Evolutionary conservation across 2,888 invertebrate genomes (phyloP), one percentile per base, ranked within the genome.

Genomic region (Mongoloraphidia duomilia): DNA sequence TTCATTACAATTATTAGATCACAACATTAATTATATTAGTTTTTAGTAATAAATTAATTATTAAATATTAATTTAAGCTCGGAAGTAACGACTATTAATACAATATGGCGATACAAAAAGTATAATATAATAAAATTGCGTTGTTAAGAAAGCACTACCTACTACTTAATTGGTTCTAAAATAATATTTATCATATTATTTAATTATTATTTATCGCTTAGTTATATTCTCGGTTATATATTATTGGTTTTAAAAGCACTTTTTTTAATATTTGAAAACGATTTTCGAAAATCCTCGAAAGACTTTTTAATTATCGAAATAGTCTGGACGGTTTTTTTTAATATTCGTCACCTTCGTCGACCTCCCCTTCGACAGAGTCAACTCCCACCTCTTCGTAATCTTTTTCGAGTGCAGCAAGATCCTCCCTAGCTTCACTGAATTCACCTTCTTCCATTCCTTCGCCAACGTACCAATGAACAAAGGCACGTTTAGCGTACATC

Each of bases 401-500:
- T 62, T 85, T 83, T 65, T 85, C 85, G 0, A 86, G 71, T 0
- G 84, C 85, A 0, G 81, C 85, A 54, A 91, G 72, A 70, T 91
- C 88, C 64, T 91, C 90, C 6, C 91, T 77, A 0, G 90, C 90
- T 60, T 91, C 91, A 0, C 84, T 79, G 68, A 90, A 91, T 66
- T 93, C 84, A 41, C 84, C 84, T 65, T 87, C 87, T 62, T 86
- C 86, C 83, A 91, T 90, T 54, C 90, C 89, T 65, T 88, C 88
- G 8, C 84, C 83, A 0, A 86, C 84, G 64, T 87, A 86, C 95
- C 95, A 95, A 69, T 95, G 94, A 13, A 95, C 92, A 66, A 95
- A 95, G 4, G 94, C 94, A 53, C 93, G 79, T 69, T 94, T 94
- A 38, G 92, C 88, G 70, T 91, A 95, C 92, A 95, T 94, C 60